Base-by-base conservation (phyloP, 2,113 vertebrate genomes). In the Polyodon spathula region DNA sequence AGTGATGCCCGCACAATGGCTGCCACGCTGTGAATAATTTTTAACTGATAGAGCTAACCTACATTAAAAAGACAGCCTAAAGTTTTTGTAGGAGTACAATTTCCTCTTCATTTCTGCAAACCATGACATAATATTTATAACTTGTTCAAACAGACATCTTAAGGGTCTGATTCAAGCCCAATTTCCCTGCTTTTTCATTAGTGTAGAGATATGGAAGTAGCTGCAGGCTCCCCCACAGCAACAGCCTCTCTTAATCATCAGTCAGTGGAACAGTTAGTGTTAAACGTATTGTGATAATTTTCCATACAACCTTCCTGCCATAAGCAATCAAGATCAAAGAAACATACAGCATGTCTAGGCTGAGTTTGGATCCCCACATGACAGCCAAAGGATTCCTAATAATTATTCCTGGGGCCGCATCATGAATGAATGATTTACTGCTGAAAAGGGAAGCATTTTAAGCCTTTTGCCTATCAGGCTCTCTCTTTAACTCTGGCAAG, bases 281-380 rank as follows among this genome's bases (percentile, higher is more conserved):
- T n/a, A 2, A 50, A 50, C 3, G 48, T n/a, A 50, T n/a, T n/a
- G 48, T 50, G 9, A 50, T 50, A 10, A 50, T 50, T 76, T 83
- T 68, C 64, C 70, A 64, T 67, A 63, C 81, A 81, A 85, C 82
- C 83, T 82, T 81, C 72, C 73, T 75, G 69, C 69, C 66, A 76
- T 78, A 84, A 72, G 80, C 73, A 52, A 83, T 69, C 65, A 73
- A 76, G 69, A 77, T 75, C 73, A 66, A 69, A 68, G 71, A 61
- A 69, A 71, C 59, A 68, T 63, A 71, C 40, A 16, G 70, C 72
- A 73, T 60, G 73, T 81, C 77, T 79, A 65, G 75, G 73, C 74
- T 73, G 68, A 68, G 50, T 44, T 44, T 56, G 40, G 50, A 64
- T 50, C 48, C 14, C 61, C 58, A 66, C 65, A 65, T n/a, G 67